Evolutionary conservation across 2,113 vertebrate genomes (phyloP).

Genomic region (Nipponia nippon): DNA sequence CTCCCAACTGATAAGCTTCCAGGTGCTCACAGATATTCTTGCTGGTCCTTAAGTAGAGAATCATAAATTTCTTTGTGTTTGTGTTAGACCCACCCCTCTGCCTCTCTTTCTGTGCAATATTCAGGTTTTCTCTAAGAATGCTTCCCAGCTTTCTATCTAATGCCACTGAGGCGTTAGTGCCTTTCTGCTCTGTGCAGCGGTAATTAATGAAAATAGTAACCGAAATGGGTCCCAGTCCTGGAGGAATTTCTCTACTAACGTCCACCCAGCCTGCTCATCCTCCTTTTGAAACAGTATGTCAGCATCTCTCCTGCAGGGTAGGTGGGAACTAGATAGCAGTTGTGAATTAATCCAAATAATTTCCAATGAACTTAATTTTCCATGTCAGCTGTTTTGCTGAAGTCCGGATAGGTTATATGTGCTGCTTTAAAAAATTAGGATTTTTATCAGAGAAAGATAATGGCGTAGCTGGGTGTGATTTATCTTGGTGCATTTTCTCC

Average conservation of each 20-base stretch:
- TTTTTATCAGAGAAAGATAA: slow-evolving; percentile 29
- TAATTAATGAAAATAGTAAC: neutral
- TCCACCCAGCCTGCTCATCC: neutral
- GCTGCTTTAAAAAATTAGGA: neutral
- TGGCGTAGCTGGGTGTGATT: neutral
- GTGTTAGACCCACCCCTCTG: neutral
- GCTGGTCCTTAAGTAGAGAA: neutral
- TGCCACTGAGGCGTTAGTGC: neutral
- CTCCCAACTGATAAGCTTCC: neutral
- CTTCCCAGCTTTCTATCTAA: neutral
- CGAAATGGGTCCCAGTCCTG: neutral
- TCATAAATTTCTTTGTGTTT: neutral
- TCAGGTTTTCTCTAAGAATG: neutral
- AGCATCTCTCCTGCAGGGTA: neutral
- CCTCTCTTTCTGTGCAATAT: neutral
- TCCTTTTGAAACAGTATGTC: neutral
- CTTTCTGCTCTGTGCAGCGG: neutral
- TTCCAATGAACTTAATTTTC: neutral
- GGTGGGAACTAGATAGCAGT: neutral
- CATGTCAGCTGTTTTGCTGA: neutral
- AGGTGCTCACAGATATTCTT: neutral
- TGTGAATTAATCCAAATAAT: neutral
- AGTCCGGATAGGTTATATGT: neutral
- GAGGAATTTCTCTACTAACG: neutral
- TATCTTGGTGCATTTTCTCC: neutral